phyloP scores from a whole-genome alignment of 2,113 vertebrate genomes.

The Tylochromis polylepis region DNA sequence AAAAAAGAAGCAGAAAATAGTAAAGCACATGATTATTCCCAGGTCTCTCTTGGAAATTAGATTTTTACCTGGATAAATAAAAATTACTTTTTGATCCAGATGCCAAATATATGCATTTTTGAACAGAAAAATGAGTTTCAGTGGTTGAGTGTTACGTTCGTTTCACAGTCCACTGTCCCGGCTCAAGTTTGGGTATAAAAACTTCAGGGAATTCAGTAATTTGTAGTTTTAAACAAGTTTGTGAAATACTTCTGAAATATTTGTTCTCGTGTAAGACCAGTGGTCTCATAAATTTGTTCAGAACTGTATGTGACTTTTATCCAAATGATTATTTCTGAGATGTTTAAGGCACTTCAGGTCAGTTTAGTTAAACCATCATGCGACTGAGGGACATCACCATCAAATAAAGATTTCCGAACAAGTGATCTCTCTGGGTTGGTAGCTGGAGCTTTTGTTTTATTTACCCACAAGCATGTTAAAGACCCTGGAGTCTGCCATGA shows the following conservation, averaged over 20 bases:
- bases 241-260: background rate
- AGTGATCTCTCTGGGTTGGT: background rate
- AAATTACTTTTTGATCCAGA: background rate
- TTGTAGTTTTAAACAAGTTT: background rate
- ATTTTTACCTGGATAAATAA: background rate
- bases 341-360: background rate
- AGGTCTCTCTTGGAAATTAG: background rate
- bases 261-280: background rate
- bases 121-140: rapidly evolving
- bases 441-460: background rate
- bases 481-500: background rate
- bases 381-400: background rate
- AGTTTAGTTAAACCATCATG: background rate
- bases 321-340: background rate
- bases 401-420: background rate
- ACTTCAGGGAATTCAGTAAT: background rate
- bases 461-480: background rate
- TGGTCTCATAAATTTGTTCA: background rate
- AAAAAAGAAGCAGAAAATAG: background rate
- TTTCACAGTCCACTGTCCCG: background rate
- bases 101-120: background rate
- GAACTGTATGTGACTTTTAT: background rate
- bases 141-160: background rate
- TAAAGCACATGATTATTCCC: background rate
- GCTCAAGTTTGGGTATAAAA: background rate